Percentiles rank a stretch among this genome's conserved stretches.
phyloP scores from a whole-genome alignment of 2,888 invertebrate genomes.

The Agrotis segetum region DNA sequence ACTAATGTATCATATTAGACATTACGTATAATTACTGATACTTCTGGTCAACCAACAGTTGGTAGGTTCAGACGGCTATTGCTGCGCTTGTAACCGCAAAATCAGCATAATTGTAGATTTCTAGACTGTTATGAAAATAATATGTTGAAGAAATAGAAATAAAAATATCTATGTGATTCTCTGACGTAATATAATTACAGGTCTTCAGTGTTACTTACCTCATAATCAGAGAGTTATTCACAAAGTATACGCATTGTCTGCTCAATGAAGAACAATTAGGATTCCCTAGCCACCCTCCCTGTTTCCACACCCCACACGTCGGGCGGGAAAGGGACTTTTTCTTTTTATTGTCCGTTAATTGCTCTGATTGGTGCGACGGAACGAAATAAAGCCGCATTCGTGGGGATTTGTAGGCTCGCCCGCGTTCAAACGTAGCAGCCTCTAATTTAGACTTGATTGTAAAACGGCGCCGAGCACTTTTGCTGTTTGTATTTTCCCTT shows the following conservation, averaged over 20 bases:
- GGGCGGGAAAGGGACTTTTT: conserved; percentile 74
- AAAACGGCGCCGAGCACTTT: conserved; percentile 65
- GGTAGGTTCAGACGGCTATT: neutral
- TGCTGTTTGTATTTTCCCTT: conserved; percentile 55
- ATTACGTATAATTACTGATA: neutral
- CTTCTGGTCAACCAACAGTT: neutral
- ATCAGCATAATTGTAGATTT: conserved; percentile 1
- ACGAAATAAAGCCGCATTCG: conserved; percentile 82
- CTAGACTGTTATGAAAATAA: neutral
- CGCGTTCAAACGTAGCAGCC: conserved; percentile 75
- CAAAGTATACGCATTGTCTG: conserved; percentile 68
- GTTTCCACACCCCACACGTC: conserved; percentile 67
- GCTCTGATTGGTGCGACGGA: conserved; percentile 85
- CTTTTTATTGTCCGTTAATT: conserved; percentile 84
- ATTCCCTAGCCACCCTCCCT: conserved; percentile 66
- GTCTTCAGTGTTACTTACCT: conserved; percentile 36
- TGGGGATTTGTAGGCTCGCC: conserved; percentile 76
- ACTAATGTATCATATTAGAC: neutral
- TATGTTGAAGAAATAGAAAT: conserved; percentile 1
- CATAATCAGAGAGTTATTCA: conserved; percentile 66
- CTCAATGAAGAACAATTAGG: conserved; percentile 75
- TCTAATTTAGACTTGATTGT: conserved; percentile 80
- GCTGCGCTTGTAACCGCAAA: neutral
- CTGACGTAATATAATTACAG: conserved; percentile 21
- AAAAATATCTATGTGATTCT: conserved; percentile 14